Evolutionary conservation across 2,113 vertebrate genomes (phyloP).

Genomic region (Vireo altiloquus): DNA sequence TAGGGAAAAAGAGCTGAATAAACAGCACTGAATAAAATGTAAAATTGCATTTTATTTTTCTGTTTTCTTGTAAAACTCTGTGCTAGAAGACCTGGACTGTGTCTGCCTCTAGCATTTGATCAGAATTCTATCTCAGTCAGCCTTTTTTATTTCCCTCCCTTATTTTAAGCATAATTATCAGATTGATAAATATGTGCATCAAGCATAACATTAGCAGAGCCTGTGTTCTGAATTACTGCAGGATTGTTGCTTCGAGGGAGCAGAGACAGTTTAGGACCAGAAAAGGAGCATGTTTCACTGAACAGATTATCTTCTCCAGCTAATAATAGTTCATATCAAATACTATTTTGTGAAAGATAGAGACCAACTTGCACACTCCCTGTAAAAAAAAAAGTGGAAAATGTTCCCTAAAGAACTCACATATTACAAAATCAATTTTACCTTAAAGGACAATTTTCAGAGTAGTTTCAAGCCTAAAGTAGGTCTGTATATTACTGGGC

Average conservation of each 20-base stretch:
- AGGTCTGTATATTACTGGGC: background rate
- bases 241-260: background rate
- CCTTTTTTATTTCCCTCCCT: constrained; percentile 26
- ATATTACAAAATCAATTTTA: constrained; percentile 63
- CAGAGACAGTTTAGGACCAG: constrained; percentile 36
- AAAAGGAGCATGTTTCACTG: constrained; percentile 46
- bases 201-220: constrained; percentile 19
- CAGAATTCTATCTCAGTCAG: constrained; percentile 42
- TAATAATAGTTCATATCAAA: constrained; percentile 62
- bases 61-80: constrained; percentile 19
- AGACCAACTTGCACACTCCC: background rate
- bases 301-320: constrained; percentile 65
- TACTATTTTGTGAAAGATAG: constrained; percentile 49
- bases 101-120: constrained; percentile 44
- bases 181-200: constrained; percentile 55
- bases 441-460: constrained; percentile 62
- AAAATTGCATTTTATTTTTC: constrained; percentile 41
- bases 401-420: constrained; percentile 39
- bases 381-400: constrained; percentile 18
- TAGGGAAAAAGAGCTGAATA: constrained; percentile 42
- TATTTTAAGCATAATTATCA: constrained; percentile 59
- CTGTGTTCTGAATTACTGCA: constrained; percentile 1
- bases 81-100: constrained; percentile 18
- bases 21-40: constrained; percentile 32
- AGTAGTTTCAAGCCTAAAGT: background rate